These are phyloP conservation scores for Tenthredo scrophulariae DNA, from an alignment of 2,888 invertebrate genomes.

Conservation along the genomic window DNA sequence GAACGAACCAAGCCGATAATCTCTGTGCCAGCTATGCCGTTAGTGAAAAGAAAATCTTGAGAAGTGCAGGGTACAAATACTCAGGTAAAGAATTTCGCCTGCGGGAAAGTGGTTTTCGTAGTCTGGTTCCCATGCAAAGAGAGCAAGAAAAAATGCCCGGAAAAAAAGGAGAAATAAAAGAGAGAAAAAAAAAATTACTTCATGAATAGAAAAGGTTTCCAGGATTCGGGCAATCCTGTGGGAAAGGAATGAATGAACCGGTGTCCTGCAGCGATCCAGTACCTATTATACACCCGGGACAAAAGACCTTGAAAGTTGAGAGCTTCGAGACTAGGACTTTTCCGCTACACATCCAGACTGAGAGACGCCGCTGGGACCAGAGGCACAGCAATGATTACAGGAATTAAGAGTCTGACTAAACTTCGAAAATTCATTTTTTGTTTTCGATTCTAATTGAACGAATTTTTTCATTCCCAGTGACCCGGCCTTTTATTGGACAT, in stretches of 20 bases:
- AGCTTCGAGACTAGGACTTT: constrained; percentile 36
- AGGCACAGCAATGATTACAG: neutral
- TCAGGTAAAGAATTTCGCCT: constrained; percentile 30
- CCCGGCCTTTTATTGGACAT: too few species aligned
- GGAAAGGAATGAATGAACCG: constrained; percentile 71
- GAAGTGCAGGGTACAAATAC: neutral
- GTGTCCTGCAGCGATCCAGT: constrained; percentile 68
- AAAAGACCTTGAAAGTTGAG: constrained; percentile 56
- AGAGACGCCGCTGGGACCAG: constrained; percentile 43
- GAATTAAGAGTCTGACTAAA: neutral
- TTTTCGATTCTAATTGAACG: neutral
- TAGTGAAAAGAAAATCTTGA: constrained; percentile 21
- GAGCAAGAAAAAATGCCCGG: constrained; percentile 33
- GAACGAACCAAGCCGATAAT: constrained; percentile 60
- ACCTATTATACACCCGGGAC: constrained; percentile 66
- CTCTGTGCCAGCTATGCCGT: constrained; percentile 41
- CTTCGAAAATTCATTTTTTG: neutral
- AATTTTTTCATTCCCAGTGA: too few species aligned
- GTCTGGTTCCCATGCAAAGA: constrained; percentile 65
- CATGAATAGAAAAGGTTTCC: constrained; percentile 73
- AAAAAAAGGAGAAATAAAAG: constrained; percentile 55
- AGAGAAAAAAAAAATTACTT: constrained; percentile 63
- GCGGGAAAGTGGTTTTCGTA: constrained; percentile 37
- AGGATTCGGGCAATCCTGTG: constrained; percentile 73
- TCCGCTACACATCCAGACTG: constrained; percentile 35